These are phyloP conservation scores for Pristionchus maxplancki DNA, from an alignment of 2,888 invertebrate genomes.

Conservation along the genomic window DNA sequence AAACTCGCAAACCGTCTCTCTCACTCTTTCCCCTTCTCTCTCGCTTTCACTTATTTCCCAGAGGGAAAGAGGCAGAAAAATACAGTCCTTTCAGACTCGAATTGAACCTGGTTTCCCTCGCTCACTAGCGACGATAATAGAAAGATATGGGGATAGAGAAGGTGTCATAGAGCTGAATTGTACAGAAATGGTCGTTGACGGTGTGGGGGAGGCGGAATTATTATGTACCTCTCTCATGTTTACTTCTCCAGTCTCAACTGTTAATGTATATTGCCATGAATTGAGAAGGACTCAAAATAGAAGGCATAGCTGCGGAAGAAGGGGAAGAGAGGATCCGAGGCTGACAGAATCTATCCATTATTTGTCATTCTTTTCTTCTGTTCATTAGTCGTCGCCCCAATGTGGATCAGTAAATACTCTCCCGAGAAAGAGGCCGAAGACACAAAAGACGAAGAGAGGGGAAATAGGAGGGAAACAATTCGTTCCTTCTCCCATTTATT, in stretches of 20 bases:
- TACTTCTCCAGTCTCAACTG: constrained; percentile 20
- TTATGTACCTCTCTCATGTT: constrained; percentile 33
- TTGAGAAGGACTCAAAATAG: constrained; percentile 3
- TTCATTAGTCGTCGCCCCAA: neutral
- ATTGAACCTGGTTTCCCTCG: neutral
- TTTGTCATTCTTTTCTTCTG: constrained; percentile 37
- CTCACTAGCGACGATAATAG: neutral
- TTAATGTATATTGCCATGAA: constrained; percentile 34
- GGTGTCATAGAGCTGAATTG: neutral
- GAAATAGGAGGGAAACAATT: constrained; percentile 15
- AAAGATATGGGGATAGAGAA: neutral
- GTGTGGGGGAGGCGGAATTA: neutral
- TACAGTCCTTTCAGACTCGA: constrained; percentile 28
- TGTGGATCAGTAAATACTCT: constrained; percentile 38
- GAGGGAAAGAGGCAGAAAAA: constrained; percentile 25
- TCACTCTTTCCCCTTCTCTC: neutral
- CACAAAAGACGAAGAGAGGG: neutral
- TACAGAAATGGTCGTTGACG: neutral
- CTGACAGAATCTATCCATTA: neutral
- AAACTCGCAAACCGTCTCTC: constrained; percentile 10
- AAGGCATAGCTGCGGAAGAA: neutral
- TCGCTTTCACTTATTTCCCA: constrained; percentile 33
- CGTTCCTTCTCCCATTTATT: constrained; percentile 10
- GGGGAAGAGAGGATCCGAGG: neutral
- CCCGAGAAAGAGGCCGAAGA: neutral